phyloP scores from a whole-genome alignment of 2,888 invertebrate species.

The Drosophila macrospina region DNA sequence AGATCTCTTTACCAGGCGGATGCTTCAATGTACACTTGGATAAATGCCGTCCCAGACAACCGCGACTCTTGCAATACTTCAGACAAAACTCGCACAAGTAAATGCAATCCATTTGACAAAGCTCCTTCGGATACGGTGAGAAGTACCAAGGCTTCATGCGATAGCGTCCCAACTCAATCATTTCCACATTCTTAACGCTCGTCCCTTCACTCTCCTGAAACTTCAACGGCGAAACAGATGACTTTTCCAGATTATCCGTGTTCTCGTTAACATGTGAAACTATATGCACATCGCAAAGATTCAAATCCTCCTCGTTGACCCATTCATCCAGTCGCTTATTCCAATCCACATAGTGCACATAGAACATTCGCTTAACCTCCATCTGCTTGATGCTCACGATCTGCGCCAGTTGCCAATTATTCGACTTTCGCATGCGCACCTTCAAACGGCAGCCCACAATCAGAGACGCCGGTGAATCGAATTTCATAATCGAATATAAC shows the following conservation, averaged over 20 bases:
- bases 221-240: neutral
- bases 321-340: constrained; percentile 99
- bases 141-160: constrained; percentile 99
- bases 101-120: constrained; percentile 94
- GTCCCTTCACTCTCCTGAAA: constrained; percentile 91
- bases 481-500: neutral
- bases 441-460: constrained; percentile 98
- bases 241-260: neutral
- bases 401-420: constrained; percentile 98
- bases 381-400: constrained; percentile 97
- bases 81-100: constrained; percentile 99
- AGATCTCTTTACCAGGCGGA: constrained; percentile 99
- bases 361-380: constrained; percentile 89
- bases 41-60: constrained; percentile 95
- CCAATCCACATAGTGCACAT: constrained; percentile 99
- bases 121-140: constrained; percentile 98
- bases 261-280: constrained; percentile 85
- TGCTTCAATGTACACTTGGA: constrained; percentile 93
- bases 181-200: constrained; percentile 98
- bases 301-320: constrained; percentile 96
- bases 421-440: constrained; percentile 95
- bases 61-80: constrained; percentile 97
- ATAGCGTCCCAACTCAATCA: constrained; percentile 97
- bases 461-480: neutral
- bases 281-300: constrained; percentile 95